Evolutionary conservation across 2,797 vertebrate genomes (phyloP), one percentile per base, ranked within the genome.

Genomic region (Hapalemur alaotrensis): DNA sequence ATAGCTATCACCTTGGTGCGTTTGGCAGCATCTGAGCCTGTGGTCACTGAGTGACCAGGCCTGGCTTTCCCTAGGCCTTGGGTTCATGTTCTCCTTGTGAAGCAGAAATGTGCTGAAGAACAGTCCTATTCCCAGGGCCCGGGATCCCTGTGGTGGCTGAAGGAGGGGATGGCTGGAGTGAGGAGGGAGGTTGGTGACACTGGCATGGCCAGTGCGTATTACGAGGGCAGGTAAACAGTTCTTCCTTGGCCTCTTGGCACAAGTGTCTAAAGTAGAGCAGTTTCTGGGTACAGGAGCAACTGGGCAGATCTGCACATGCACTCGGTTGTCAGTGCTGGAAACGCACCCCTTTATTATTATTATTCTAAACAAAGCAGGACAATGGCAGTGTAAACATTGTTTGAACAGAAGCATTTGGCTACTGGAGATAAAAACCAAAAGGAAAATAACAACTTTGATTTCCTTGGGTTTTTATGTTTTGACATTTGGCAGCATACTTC

Each of bases 391-490:
- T 96, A 90, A 93, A 96, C 90, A 65, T 14, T 46, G 30, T 82
- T 89, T 89, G 81, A 90, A 90, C 65, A 81, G 81, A 96, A 91
- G 89, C 81, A 48, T 92, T 95, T 98, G 96, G 90, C 61, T 57
- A 61, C 54, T 93, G 69, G 85, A 95, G 96, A 86, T 95, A 95
- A 97, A 96, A 96, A 75, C 84, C 87, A 59, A 92, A 93, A 92
- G 95, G 92, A 98, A 97, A 95, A 97, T 70, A 93, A 69, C 67
- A 90, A 69, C 67, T 92, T 95, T 50, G 59, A 54, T 95, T 96
- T 97, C 81, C 73, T 70, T 88, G 87, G 82, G 54, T 63, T 61
- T 91, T 81, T 94, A 91, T 96, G 96, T 97, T 96, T 95, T 81
- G 78, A 97, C 91, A 82, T 95, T 96, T 79, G 81, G 48, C 61